These are phyloP conservation scores for Nylanderia fulva DNA, from an alignment of 1,140 invertebrate species.

Conservation along the genomic window DNA sequence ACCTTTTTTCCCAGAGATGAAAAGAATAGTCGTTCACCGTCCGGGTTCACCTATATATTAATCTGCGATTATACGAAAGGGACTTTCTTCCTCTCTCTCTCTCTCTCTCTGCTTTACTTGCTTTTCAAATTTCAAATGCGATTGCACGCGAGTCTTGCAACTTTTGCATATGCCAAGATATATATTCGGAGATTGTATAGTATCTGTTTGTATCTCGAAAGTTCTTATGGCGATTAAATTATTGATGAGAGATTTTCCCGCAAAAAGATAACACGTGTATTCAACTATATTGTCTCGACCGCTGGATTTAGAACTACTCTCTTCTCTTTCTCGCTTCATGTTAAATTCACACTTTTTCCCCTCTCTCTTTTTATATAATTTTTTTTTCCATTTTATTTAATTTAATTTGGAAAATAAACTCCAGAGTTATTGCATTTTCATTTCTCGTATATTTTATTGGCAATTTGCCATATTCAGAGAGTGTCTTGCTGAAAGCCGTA, in stretches of 20 bases:
- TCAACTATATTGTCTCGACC: not conserved
- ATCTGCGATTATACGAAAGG: constrained; percentile 3
- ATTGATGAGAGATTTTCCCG: not conserved
- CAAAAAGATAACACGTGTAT: not conserved
- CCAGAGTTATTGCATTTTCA: constrained; percentile 22
- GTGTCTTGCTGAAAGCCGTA: not conserved
- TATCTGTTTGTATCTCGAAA: not conserved
- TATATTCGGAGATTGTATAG: not conserved
- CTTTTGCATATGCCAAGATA: not conserved
- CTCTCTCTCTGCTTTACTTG: no score
- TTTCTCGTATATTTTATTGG: constrained; percentile 20
- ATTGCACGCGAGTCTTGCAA: not conserved
- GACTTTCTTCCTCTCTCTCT: not conserved
- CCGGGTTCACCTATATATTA: not conserved
- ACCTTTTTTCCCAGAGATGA: constrained; percentile 26
- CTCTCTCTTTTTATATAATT: not conserved
- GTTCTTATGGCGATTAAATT: constrained; percentile 4
- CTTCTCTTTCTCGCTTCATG: not conserved
- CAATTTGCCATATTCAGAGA: not conserved
- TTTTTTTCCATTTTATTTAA: constrained; percentile 2
- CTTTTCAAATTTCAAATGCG: constrained; percentile 3
- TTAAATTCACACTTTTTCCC: not conserved
- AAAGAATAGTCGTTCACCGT: not conserved
- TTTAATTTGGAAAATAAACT: not conserved
- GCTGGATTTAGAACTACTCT: not conserved